Base-by-base conservation (phyloP, 1,140 invertebrate genomes). In the Wasmannia auropunctata region DNA sequence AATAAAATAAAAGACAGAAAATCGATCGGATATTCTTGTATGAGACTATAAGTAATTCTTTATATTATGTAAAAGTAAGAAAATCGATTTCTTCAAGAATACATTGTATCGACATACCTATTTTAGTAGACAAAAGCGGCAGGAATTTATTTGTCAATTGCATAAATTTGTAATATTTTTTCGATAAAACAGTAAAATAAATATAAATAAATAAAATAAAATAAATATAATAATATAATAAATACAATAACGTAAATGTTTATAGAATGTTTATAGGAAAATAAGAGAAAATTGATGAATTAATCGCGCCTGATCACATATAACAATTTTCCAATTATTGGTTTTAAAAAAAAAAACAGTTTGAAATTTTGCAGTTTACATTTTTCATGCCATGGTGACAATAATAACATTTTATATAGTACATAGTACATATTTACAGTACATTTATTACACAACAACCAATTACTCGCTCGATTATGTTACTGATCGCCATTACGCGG, bases 391-490 rank as follows among this genome's bases (percentile, higher is more conserved):
- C 40, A 10, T 40, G 56, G 7, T 34, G 25, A 22, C 5, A 43
- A 40, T 3, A 22, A 34, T 22, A 34, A 43, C 51, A 31, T 46
- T 22, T 51, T 37, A 2, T 19, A 16, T 1, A 14, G 2, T 76
- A n/a, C 19, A 3, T 74, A n/a, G n/a, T n/a, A n/a, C n/a, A 54
- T 7, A 34, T 54, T 4, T 25, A 11, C n/a, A 22, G 31, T 11
- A 79, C 43, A 22, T 63, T 63, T 37, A 63, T 63, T 37, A 34
- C 4, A 8, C 22, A 40, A 60, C 37, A 43, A 43, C 34, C 19
- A 49, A 54, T 54, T 80, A 80, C 4, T 70, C 28, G n/a, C 11
- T 49, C 51, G 8, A 40, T 80, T 28, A 69, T 54, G 10, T 70
- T 51, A 70, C 14, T 69, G 2, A 7, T 19, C 34, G 7, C 0